Base-by-base conservation (phyloP, 2,888 invertebrate genomes). In the Hemithea aestivaria region DNA sequence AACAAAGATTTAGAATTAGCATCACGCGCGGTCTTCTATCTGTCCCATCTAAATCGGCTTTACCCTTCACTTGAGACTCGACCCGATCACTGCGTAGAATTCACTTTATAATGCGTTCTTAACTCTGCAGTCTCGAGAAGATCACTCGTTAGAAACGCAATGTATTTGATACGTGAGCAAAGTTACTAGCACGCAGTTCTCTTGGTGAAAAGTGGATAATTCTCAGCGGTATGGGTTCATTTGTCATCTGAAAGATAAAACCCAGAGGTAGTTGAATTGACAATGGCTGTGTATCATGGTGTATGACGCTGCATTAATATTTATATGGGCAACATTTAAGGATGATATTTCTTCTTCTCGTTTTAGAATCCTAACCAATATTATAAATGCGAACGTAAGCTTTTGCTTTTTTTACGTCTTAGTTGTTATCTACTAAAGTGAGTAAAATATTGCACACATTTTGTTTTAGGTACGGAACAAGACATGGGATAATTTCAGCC, bases 181-280 rank as follows among this genome's bases (percentile, higher is more conserved):
- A 53, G 34, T 35, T 28, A 37, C 40, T 38, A 20, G 21, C 23
- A 16, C n/a, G n/a, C 11, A 25, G 22, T 26, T 33, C 8, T 26
- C 26, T 31, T 25, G 10, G 27, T 32, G 36, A 20, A 20, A 3
- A 34, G 25, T 28, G 20, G 10, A n/a, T 7, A 30, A 25, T 10
- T 24, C 16, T 10, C 26, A 59, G 60, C 66, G 62, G 68, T 74
- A 67, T 62, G 62, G 68, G 65, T 63, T 70, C 78, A 73, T 80
- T 79, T 76, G 75, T 79, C 80, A 77, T 73, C 67, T 21, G 62
- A 58, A 66, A 73, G 72, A 77, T 76, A 74, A 75, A 68, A 73
- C 70, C 69, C 65, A 63, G 62, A 66, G 68, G 66, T 69, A 55
- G 65, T 69, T 66, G 70, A 66, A 76, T 75, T 59, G 69, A 79